Percentiles rank a stretch among this genome's conserved stretches.
Conservation (phyloP, 2,888 invertebrate genomes). For the Chydorus sphaericus region DNA sequence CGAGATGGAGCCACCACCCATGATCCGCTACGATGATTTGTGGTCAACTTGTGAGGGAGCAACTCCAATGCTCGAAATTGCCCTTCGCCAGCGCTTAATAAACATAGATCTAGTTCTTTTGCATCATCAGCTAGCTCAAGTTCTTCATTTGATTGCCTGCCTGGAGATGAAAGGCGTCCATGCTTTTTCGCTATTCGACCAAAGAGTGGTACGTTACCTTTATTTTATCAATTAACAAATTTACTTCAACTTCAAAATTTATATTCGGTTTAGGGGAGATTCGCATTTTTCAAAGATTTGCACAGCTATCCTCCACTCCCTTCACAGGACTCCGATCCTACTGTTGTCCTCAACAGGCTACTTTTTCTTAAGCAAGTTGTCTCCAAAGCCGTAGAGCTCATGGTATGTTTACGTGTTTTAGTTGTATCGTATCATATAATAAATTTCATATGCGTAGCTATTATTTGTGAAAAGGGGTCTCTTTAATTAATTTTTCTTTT, state of each 20-base stretch:
- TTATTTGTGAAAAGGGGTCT: too few relatives aligned
- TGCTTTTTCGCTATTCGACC: slow-evolving; percentile 64
- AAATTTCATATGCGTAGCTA: too few relatives aligned
- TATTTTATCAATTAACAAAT: background rate
- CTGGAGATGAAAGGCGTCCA: slow-evolving; percentile 51
- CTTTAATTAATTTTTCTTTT: background rate
- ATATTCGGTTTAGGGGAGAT: slow-evolving; percentile 28
- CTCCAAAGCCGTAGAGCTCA: slow-evolving; percentile 25
- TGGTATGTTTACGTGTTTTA: background rate
- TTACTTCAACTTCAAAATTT: slow-evolving; percentile 11
- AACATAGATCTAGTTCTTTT: slow-evolving; percentile 60
- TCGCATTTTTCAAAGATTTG: slow-evolving; percentile 30
- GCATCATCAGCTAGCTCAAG: slow-evolving; percentile 62
- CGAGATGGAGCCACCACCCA: slow-evolving; percentile 29
- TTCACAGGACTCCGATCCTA: slow-evolving; percentile 48
- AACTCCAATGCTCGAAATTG: slow-evolving; percentile 57
- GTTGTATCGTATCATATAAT: too few relatives aligned
- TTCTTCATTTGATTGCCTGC: slow-evolving; percentile 60
- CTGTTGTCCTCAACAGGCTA: slow-evolving; percentile 47
- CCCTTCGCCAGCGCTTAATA: slow-evolving; percentile 56
- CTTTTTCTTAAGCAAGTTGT: slow-evolving; percentile 60
- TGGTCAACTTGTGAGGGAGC: slow-evolving; percentile 23
- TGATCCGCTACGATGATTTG: slow-evolving; percentile 28
- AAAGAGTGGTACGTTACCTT: slow-evolving; percentile 34
- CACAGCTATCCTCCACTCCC: slow-evolving; percentile 38